Evolutionary conservation across 2,888 invertebrate genomes (phyloP).

Genomic region (Coelopa pilipes): DNA sequence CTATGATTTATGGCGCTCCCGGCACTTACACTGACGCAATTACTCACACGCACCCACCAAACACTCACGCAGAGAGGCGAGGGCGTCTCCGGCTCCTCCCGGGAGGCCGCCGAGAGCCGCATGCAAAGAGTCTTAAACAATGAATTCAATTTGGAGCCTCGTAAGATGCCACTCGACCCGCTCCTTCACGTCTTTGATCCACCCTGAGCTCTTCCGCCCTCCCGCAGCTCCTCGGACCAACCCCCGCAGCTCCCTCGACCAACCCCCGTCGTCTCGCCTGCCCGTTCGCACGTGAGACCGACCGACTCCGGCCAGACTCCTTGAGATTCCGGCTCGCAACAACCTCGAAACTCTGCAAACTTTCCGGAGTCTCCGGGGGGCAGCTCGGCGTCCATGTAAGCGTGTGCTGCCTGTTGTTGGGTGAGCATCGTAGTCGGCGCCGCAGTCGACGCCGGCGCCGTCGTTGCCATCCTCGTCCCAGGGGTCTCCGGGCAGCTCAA

Average conservation of each 20-base stretch:
- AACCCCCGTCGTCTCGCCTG: too few relatives aligned
- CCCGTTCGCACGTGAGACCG: too few relatives aligned
- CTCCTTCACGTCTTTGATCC: neutral
- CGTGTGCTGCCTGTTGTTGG: too few relatives aligned
- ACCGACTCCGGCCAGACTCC: too few relatives aligned
- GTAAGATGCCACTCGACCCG: neutral
- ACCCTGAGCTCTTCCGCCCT: neutral
- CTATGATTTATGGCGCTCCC: neutral
- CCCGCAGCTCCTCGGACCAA: neutral
- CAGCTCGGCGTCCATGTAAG: too few relatives aligned
- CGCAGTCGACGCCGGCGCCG: too few relatives aligned
- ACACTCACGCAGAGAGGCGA: neutral
- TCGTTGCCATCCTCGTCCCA: neutral
- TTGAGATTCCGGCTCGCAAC: too few relatives aligned
- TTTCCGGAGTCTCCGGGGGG: too few relatives aligned
- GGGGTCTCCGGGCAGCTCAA: neutral
- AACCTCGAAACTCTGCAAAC: too few relatives aligned
- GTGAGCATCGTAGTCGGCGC: too few relatives aligned
- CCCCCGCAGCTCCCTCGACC: too few relatives aligned
- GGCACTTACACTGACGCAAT: neutral
- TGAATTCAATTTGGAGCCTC: constrained; percentile 46
- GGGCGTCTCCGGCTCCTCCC: neutral
- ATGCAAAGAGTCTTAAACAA: constrained; percentile 45
- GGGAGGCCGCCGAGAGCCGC: constrained; percentile 37
- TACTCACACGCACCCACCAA: neutral